Conservation (phyloP, 1,140 invertebrate species). For the Paraescarpia echinospica region DNA sequence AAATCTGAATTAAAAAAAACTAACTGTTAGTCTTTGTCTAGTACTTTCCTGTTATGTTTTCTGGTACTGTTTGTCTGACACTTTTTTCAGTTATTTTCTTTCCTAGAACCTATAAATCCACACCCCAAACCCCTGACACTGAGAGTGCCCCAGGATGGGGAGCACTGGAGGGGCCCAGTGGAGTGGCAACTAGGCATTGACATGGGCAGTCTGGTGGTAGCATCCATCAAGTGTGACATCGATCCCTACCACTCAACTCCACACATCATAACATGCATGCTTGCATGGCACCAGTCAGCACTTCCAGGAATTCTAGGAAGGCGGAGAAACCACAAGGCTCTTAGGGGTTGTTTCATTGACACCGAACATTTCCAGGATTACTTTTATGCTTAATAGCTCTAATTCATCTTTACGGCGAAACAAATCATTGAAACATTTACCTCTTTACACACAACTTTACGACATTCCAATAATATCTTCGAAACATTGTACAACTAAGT, state of each 20-base stretch:
- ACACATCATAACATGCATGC: not conserved
- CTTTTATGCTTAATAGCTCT: not conserved
- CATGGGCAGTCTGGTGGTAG: not conserved
- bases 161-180: not conserved
- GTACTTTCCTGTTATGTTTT: too few relatives aligned
- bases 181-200: not conserved
- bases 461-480: too few relatives aligned
- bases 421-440: too few relatives aligned
- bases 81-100: too few relatives aligned
- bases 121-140: not conserved
- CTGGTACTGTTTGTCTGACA: too few relatives aligned
- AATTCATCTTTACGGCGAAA: too few relatives aligned
- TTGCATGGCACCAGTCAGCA: not conserved
- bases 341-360: not conserved
- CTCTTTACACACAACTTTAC: too few relatives aligned
- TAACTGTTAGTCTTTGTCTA: too few relatives aligned
- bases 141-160: not conserved
- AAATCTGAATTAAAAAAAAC: too few relatives aligned
- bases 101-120: too few relatives aligned
- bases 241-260: not conserved
- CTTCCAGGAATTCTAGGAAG: not conserved
- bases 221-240: not conserved
- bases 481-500: too few relatives aligned
- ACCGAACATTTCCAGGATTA: not conserved
- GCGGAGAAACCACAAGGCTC: not conserved